Evolutionary conservation across 2,888 invertebrate species (phyloP).

Genomic region (Horisme vitalbata): DNA sequence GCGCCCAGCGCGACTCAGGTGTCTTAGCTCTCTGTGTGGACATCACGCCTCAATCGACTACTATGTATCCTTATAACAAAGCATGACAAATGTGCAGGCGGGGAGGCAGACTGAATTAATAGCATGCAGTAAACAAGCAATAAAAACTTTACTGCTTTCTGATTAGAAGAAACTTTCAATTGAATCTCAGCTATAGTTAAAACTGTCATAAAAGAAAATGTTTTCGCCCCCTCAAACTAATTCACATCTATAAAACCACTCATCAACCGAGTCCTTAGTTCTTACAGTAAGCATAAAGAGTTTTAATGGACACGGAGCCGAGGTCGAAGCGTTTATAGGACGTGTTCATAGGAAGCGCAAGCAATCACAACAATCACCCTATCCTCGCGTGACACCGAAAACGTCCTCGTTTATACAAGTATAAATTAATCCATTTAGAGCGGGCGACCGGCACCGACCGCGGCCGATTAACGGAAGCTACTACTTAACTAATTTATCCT

Average conservation of each 20-base stretch:
- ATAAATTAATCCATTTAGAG: constrained; percentile 84
- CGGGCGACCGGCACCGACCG: constrained; percentile 73
- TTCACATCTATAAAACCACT: constrained; percentile 42
- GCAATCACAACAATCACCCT: constrained; percentile 82
- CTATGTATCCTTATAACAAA: constrained; percentile 23
- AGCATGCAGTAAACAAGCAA: constrained; percentile 15
- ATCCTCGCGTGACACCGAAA: constrained; percentile 82
- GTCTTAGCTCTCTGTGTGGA: constrained; percentile 71
- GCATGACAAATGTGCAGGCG: constrained; percentile 17
- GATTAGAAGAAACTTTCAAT: constrained; percentile 19
- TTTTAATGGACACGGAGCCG: constrained; percentile 36
- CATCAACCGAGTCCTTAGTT: constrained; percentile 32
- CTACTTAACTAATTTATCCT: constrained; percentile 84
- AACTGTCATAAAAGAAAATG: constrained; percentile 23
- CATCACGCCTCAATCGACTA: constrained; percentile 56
- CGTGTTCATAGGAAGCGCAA: constrained; percentile 77
- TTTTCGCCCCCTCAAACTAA: constrained; percentile 34
- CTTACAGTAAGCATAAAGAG: constrained; percentile 18
- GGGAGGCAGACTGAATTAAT: constrained; percentile 9
- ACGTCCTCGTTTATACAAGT: constrained; percentile 81
- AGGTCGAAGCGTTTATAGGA: constrained; percentile 63
- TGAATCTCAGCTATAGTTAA: constrained; percentile 18
- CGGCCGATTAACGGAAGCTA: constrained; percentile 83
- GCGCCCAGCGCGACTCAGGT: constrained; percentile 81
- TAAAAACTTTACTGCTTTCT: constrained; percentile 17